Evolutionary conservation across 2,797 vertebrate species (phyloP).

Genomic region (Arrhamphus sclerolepis): DNA sequence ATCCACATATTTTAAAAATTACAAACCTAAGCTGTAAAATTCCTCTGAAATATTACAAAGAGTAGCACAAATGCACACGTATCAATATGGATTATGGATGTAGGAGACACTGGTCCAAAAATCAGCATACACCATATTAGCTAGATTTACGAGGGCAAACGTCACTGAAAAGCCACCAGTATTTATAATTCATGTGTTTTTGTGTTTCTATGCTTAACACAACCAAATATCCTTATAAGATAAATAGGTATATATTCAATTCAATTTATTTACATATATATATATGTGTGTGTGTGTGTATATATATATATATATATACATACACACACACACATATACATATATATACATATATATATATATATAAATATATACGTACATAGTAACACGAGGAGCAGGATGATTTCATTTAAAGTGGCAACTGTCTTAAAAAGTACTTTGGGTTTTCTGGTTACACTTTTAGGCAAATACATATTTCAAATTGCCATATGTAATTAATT

Average conservation of each 20-base stretch:
- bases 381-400: no score
- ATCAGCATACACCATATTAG: slow-evolving; percentile 4
- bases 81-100: not conserved
- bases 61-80: slow-evolving; percentile 22
- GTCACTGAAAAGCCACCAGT: not conserved
- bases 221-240: not conserved
- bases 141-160: slow-evolving; percentile 7
- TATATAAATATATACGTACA: no score
- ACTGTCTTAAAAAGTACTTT: no score
- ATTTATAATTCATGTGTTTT: not conserved
- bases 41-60: slow-evolving; percentile 12
- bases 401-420: not conserved
- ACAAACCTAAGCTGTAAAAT: slow-evolving; percentile 30
- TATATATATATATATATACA: no score
- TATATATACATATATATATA: no score
- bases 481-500: no score
- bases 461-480: no score
- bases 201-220: not conserved
- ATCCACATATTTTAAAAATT: slow-evolving; percentile 11
- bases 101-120: not conserved
- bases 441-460: no score
- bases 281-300: no score
- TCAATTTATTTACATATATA: no score
- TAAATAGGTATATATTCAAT: no score
- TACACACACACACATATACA: no score